Evolutionary conservation across 1,140 invertebrate genomes (phyloP).

Genomic region (Cyclargus thomasi): DNA sequence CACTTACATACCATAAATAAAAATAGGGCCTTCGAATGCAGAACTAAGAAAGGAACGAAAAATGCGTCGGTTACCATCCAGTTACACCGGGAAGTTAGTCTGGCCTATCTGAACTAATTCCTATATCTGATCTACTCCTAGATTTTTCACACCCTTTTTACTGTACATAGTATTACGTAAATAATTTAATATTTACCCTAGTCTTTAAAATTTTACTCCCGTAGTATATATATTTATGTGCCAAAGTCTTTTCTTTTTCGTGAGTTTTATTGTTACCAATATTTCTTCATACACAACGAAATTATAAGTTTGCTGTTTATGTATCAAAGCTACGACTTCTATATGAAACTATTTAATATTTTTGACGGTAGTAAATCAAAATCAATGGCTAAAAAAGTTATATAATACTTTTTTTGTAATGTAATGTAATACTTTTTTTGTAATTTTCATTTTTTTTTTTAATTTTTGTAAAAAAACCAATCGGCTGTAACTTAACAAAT

Average conservation of each 20-base stretch:
- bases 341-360: conserved; percentile 54
- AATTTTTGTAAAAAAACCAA: too few species aligned
- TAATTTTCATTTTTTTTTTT: too few species aligned
- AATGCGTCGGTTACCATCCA: background rate
- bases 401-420: too few species aligned
- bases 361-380: conserved; percentile 39
- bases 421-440: too few species aligned
- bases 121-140: background rate
- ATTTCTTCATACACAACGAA: conserved; percentile 38
- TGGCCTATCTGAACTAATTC: conserved; percentile 1
- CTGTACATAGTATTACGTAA: conserved; percentile 23
- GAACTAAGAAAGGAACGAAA: background rate
- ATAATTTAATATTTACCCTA: conserved; percentile 27
- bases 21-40: background rate
- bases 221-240: conserved; percentile 28
- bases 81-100: background rate
- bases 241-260: conserved; percentile 24
- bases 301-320: conserved; percentile 23
- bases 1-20: background rate
- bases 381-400: background rate
- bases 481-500: too few species aligned
- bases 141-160: conserved; percentile 21
- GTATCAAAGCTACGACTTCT: conserved; percentile 29
- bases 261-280: background rate
- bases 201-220: conserved; percentile 22